Conservation (phyloP, 2,797 vertebrate genomes). For the Orientallactaga sibirica region DNA sequence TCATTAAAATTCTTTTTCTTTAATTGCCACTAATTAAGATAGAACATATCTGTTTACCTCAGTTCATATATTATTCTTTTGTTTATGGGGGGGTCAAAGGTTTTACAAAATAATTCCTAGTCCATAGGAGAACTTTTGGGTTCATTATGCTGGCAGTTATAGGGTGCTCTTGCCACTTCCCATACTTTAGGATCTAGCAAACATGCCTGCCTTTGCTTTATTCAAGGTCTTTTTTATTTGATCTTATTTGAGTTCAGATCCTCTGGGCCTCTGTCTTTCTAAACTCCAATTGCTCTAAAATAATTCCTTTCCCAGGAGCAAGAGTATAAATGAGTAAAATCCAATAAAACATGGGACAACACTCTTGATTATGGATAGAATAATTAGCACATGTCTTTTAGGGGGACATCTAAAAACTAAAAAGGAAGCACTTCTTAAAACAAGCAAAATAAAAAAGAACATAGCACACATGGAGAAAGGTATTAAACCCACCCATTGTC, state of each 20-base stretch:
- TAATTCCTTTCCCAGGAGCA: neutral
- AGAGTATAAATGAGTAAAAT: conserved; percentile 23
- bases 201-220: neutral
- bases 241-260: neutral
- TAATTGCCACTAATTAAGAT: neutral
- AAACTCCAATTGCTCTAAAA: neutral
- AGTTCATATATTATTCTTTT: conserved; percentile 26
- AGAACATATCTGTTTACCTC: neutral
- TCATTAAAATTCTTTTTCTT: neutral
- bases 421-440: conserved; percentile 20
- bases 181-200: neutral
- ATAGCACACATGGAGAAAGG: conserved; percentile 37
- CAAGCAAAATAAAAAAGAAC: conserved; percentile 59
- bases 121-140: neutral
- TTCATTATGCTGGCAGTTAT: neutral
- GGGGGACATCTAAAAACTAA: conserved; percentile 30
- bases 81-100: neutral
- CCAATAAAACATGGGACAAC: neutral
- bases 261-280: neutral
- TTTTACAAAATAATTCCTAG: conserved; percentile 40
- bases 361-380: neutral
- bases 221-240: neutral
- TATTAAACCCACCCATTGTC: conserved; percentile 16
- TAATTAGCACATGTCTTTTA: neutral
- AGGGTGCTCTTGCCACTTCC: neutral